These are phyloP conservation scores for Temnothorax ravouxi DNA, from an alignment of 2,888 invertebrate species.

Conservation along the genomic window DNA sequence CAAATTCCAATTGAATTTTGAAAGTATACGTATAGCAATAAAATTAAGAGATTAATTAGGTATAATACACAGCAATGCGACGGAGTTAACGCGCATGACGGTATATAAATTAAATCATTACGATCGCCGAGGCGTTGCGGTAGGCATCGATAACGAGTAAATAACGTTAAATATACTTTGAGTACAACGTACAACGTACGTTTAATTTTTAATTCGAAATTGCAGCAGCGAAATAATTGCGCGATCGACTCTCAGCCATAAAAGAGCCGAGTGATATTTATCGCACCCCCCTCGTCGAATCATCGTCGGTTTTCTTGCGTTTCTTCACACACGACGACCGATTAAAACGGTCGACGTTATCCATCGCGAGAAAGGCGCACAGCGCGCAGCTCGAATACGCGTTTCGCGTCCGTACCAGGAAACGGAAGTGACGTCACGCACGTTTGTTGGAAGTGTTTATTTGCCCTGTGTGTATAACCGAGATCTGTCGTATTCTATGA, in stretches of 20 bases:
- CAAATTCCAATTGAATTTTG: not conserved
- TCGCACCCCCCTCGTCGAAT: constrained; percentile 58
- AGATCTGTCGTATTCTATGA: constrained; percentile 53
- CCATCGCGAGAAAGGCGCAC: constrained; percentile 62
- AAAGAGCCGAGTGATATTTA: constrained; percentile 58
- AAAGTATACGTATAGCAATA: not conserved
- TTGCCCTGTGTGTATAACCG: constrained; percentile 65
- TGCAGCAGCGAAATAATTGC: constrained; percentile 32
- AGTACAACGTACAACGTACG: not conserved
- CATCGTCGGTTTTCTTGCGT: constrained; percentile 65
- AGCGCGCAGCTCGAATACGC: constrained; percentile 51
- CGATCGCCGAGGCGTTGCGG: constrained; percentile 32
- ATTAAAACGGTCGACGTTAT: constrained; percentile 82
- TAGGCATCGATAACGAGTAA: constrained; percentile 30
- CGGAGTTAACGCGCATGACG: constrained; percentile 8
- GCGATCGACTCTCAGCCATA: constrained; percentile 35
- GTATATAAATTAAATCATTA: constrained; percentile 49
- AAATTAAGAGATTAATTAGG: constrained; percentile 28
- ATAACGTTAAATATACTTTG: constrained; percentile 37
- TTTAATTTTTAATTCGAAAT: constrained; percentile 47
- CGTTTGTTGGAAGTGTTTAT: constrained; percentile 83
- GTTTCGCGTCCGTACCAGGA: constrained; percentile 78
- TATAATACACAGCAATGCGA: not conserved
- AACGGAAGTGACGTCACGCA: constrained; percentile 84
- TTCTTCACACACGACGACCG: constrained; percentile 65